phyloP scores from a whole-genome alignment of 1,140 invertebrate species.

The Plectus sambesii region DNA sequence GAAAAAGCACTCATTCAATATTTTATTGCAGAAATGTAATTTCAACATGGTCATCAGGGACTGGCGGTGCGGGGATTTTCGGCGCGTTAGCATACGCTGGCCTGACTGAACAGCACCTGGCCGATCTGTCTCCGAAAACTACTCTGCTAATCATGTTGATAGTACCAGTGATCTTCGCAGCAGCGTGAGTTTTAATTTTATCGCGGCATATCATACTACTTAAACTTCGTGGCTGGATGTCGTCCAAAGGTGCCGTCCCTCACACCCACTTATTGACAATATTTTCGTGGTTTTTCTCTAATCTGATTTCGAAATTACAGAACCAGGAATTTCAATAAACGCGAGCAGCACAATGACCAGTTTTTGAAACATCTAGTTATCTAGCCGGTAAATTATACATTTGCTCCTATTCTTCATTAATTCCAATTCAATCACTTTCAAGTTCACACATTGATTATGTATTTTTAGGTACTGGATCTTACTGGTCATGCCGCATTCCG shows the following conservation, averaged over 20 bases:
- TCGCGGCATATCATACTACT: too few relatives aligned
- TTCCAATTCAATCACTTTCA: neutral
- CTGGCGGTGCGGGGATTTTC: slow-evolving; percentile 67
- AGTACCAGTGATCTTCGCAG: slow-evolving; percentile 58
- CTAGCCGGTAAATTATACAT: too few relatives aligned
- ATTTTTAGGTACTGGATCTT: slow-evolving; percentile 19
- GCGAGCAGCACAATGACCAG: too few relatives aligned
- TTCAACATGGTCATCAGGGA: slow-evolving; percentile 72
- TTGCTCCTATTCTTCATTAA: too few relatives aligned
- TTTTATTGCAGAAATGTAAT: slow-evolving; percentile 57
- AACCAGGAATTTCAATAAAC: too few relatives aligned
- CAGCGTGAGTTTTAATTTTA: slow-evolving; percentile 50
- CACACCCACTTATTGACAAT: too few relatives aligned
- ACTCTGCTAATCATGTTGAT: slow-evolving; percentile 63
- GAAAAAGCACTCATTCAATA: slow-evolving; percentile 1
- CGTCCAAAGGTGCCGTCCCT: too few relatives aligned
- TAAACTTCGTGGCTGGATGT: too few relatives aligned
- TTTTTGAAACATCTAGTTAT: too few relatives aligned
- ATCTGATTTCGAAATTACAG: too few relatives aligned
- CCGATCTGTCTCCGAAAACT: slow-evolving; percentile 54
- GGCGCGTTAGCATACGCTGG: slow-evolving; percentile 64
- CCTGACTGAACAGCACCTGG: slow-evolving; percentile 49
- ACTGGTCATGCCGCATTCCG: slow-evolving; percentile 7
- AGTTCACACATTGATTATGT: too few relatives aligned
- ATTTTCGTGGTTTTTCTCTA: too few relatives aligned